Base-by-base conservation (phyloP, 2,888 invertebrate species). In the Chrysotoxum bicinctum region DNA sequence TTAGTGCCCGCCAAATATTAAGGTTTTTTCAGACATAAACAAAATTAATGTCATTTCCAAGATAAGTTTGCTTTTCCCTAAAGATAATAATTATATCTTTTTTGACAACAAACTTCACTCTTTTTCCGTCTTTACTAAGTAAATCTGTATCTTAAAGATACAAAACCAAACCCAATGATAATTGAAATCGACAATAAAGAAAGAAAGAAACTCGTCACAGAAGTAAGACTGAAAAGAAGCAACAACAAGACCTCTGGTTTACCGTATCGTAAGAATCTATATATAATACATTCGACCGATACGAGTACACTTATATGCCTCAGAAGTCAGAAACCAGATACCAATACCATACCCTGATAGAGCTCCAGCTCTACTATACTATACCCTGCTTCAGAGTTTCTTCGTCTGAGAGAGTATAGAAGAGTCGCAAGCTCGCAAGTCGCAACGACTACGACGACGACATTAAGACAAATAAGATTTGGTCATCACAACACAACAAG, bases 311-410 rank as follows among this genome's bases (percentile, higher is more conserved):
- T 58, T 56, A 64, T 43, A 75, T 70, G 43, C 70, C 74, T 79
- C 32, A 62, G 70, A 84, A 84, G 80, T 79, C 32, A 62, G 70
- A 84, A 84, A 84, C 84, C 52, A 76, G 84, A 76, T 75, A 72
- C 66, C 66, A 66, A 66, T 50, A 66, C 40, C 60, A 75, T 62
- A 62, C 83, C 66, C 68, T 78, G 72, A 79, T 54, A 64, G 56
- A 50, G 52, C 43, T 32, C 52, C 19, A 30, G 19, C 30, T 43
- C 23, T 26, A 68, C 68, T 40, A 60, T 60, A 35, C 54, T 30
- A 45, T 48, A 19, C 72, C 72, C 48, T 60, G 40, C 3, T 45
- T 12, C 10, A 62, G 64, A 43, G 32, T 48, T 72, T 58, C 56
- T 32, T 69, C 32, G 9, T 16, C 19, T 48, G 50, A 74, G 79